Base-by-base conservation (phyloP, 2,888 invertebrate species). In the Steinernema scapterisci region DNA sequence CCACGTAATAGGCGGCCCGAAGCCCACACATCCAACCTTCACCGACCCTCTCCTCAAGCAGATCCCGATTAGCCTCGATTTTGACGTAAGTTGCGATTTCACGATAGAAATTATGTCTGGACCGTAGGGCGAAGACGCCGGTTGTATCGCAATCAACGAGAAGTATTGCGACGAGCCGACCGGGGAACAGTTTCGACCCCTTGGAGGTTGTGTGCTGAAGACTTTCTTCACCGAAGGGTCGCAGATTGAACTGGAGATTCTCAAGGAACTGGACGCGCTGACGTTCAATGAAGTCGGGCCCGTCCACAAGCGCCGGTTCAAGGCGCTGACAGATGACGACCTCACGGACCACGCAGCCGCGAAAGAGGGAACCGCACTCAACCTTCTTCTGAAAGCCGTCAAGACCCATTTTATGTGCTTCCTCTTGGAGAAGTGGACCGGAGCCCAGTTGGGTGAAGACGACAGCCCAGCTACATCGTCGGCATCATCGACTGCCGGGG, bases 1-100 rank as follows among this genome's bases (percentile, higher is more conserved):
- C 72, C 85, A 85, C 74, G 82, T 75, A 23, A 74, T 51, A 19
- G 75, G 73, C 25, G 70, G 52, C 21, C 21, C 31, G 21, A 6
- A 21, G 9, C 7, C 3, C 27, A n/a, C 13, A 1, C 3, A 16
- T 9, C 16, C 19, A 2, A 27, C 63, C 31, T 63, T 63, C 63
- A 16, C 9, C 63, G 63, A 63, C n/a, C 21, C 16, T 1, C 38
- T 63, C 3, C 16, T 31, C 31, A 9, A 13, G 11, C 63, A n/a
- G 5, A 31, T 63, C 16, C 2, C 31, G 11, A 31, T 27, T 25
- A 16, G 16, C 16, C 31, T 5, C 11, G 63, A 38, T 11, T 52
- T 52, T 21, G 23, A 9, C 21, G 52, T 52, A 23, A 21, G 52
- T 52, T 52, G 16, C 11, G 21, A 1, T n/a, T n/a, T n/a, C n/a